A percentile compares a stretch with the other conserved stretches of the same genome.
These are phyloP conservation scores for Siphonodentalium dalli DNA, from an alignment of 2,888 invertebrate species.

Conservation along the genomic window DNA sequence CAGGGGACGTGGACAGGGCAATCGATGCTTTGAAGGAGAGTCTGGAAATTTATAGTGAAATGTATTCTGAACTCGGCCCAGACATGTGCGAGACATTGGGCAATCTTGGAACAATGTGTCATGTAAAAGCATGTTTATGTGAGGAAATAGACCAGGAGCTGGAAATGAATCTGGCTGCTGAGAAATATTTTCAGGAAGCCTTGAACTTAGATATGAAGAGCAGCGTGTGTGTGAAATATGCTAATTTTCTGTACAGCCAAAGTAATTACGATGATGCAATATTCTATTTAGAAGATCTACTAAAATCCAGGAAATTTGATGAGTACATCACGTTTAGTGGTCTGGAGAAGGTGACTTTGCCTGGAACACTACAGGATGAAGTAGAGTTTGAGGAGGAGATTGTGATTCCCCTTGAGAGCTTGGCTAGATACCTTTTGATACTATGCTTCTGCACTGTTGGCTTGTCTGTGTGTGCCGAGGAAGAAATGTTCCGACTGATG, in stretches of 20 bases:
- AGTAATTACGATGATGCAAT: conserved; percentile 56
- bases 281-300: conserved; percentile 48
- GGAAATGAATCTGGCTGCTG: conserved; percentile 53
- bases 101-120: conserved; percentile 60
- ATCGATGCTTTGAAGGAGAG: conserved; percentile 61
- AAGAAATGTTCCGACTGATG: conserved; percentile 46
- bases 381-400: conserved; percentile 59
- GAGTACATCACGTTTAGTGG: conserved; percentile 52
- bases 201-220: conserved; percentile 48
- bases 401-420: conserved; percentile 50
- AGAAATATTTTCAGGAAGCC: conserved; percentile 58
- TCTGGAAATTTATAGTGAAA: conserved; percentile 56
- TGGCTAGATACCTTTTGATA: conserved; percentile 57
- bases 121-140: conserved; percentile 60
- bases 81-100: conserved; percentile 57
- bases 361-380: conserved; percentile 60
- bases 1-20: conserved; percentile 61
- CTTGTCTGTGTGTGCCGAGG: conserved; percentile 48
- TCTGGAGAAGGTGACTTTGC: conserved; percentile 60
- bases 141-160: conserved; percentile 53
- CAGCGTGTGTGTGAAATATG: conserved; percentile 58
- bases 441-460: conserved; percentile 54
- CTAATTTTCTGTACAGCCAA: conserved; percentile 60
- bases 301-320: conserved; percentile 33
- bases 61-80: conserved; percentile 51